A percentile compares a stretch with the other conserved stretches of the same genome.
These are phyloP conservation scores for Protobothrops mucrosquamatus DNA, from an alignment of 2,113 vertebrate genomes.

Conservation along the genomic window DNA sequence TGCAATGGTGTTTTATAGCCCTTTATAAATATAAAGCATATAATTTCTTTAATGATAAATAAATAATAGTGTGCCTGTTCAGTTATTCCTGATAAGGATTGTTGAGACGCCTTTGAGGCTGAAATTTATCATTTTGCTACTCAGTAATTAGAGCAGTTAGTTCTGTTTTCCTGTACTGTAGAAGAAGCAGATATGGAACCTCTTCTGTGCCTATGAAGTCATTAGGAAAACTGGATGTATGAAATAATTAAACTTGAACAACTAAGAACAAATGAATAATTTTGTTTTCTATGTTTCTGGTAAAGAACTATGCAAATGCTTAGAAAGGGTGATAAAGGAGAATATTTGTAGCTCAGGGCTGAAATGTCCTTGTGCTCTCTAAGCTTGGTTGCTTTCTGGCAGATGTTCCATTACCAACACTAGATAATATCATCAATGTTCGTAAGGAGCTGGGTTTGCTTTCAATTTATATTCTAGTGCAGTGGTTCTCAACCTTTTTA, in stretches of 20 bases:
- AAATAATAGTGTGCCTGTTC: conserved; percentile 43
- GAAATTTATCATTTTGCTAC: conserved; percentile 55
- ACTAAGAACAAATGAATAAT: conserved; percentile 16
- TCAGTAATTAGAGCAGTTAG: conserved; percentile 51
- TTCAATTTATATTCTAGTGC: not conserved
- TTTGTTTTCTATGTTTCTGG: conserved; percentile 23
- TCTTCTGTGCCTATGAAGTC: conserved; percentile 62
- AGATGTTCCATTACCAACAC: not conserved
- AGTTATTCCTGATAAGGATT: conserved; percentile 54
- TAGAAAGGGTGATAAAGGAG: not conserved
- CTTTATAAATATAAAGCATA: conserved; percentile 51
- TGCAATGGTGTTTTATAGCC: conserved; percentile 44
- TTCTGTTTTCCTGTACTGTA: conserved; percentile 31
- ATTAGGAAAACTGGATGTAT: conserved; percentile 59
- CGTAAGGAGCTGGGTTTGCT: not conserved
- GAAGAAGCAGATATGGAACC: conserved; percentile 55
- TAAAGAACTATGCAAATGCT: not conserved
- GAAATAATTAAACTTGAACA: conserved; percentile 40
- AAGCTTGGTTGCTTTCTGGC: not conserved
- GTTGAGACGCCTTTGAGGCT: conserved; percentile 56
- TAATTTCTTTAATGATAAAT: conserved; percentile 44
- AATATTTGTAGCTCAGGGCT: not conserved
- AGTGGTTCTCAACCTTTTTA: too few species aligned
- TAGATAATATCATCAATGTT: not conserved
- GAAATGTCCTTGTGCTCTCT: not conserved